Evolutionary conservation across 2,113 vertebrate species (phyloP).

Genomic region (Ptilonorhynchus violaceus): DNA sequence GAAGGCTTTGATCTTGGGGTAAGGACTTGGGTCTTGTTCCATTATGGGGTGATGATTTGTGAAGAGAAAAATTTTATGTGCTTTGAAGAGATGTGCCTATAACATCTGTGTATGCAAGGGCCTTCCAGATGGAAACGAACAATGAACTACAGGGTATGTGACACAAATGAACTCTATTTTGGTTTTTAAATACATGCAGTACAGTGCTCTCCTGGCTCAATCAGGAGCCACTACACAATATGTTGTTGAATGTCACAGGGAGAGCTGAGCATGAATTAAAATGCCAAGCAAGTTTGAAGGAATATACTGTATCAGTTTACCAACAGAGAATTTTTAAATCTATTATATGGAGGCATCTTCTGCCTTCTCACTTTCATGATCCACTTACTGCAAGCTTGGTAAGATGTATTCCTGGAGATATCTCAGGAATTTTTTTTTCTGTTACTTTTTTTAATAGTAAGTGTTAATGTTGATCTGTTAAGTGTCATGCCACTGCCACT

Average conservation of each 20-base stretch:
- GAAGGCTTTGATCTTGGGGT: background rate
- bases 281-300: background rate
- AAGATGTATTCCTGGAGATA: background rate
- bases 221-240: background rate
- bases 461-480: background rate
- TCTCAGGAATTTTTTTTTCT: background rate
- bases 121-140: background rate
- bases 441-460: background rate
- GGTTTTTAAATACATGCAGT: background rate
- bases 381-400: background rate
- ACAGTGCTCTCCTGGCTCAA: background rate
- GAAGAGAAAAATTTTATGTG: background rate
- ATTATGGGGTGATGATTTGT: background rate
- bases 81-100: background rate
- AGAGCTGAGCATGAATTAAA: background rate
- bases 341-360: background rate
- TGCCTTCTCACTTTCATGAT: background rate
- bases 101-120: background rate
- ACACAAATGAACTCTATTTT: background rate
- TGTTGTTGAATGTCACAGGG: background rate
- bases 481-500: background rate
- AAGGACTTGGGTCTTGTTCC: background rate
- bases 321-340: background rate
- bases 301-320: background rate
- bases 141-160: background rate